These are phyloP conservation scores for Stegastes partitus DNA, from an alignment of 2,113 vertebrate species.

Conservation along the genomic window DNA sequence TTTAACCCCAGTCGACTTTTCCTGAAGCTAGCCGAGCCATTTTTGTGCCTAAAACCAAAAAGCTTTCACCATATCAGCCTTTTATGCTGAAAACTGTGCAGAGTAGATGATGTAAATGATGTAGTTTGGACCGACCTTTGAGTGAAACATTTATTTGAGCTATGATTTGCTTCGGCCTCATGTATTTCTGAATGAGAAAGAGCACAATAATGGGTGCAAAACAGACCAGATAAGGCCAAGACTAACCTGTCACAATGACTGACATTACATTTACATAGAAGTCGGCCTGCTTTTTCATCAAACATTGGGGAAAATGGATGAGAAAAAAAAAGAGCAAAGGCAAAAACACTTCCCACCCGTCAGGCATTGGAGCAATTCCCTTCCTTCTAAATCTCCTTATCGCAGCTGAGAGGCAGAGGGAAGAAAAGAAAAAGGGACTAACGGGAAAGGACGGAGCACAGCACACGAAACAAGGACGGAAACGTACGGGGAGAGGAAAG, in stretches of 20 bases:
- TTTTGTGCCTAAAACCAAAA: too few relatives aligned
- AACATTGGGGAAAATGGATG: slow-evolving; percentile 19
- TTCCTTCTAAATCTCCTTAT: slow-evolving; percentile 53
- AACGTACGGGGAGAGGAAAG: background rate
- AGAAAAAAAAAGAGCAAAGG: slow-evolving; percentile 14
- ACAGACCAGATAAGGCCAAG: background rate
- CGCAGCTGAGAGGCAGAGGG: slow-evolving; percentile 42
- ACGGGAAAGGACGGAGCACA: slow-evolving; percentile 29
- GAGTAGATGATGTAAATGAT: too few relatives aligned
- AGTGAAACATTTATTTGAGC: too few relatives aligned
- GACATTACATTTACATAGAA: slow-evolving; percentile 22
- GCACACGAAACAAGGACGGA: background rate
- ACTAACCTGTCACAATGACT: slow-evolving; percentile 9
- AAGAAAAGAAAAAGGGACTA: slow-evolving; percentile 35
- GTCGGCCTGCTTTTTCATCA: slow-evolving; percentile 25
- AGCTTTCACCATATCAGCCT: too few relatives aligned
- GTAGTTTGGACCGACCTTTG: too few relatives aligned
- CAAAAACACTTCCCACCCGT: slow-evolving; percentile 16
- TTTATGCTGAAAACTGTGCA: too few relatives aligned
- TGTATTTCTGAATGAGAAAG: slow-evolving; percentile 15
- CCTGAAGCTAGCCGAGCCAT: too few relatives aligned
- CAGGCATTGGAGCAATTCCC: slow-evolving; percentile 29
- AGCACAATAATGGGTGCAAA: background rate
- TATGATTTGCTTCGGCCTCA: background rate
- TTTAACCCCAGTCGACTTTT: too few relatives aligned